phyloP scores from a whole-genome alignment of 1,140 invertebrate genomes.

The Zaprionus kolodkinae region DNA sequence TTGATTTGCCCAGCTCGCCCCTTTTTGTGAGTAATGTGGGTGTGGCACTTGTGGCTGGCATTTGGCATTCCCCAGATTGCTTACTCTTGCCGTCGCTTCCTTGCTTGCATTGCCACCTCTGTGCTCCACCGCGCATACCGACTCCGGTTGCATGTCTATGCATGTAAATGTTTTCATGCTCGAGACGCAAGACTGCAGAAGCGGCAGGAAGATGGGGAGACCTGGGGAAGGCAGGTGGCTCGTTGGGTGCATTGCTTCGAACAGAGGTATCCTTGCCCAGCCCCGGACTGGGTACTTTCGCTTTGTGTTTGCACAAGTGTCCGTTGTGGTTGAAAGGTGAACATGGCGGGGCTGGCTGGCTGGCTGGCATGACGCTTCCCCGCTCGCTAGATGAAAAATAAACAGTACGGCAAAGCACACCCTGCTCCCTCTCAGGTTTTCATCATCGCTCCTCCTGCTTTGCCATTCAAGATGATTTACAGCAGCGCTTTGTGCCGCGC shows the following conservation, averaged over 20 bases:
- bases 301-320: slow-evolving; percentile 77
- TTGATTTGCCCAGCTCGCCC: slow-evolving; percentile 45
- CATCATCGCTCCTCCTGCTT: slow-evolving; percentile 11
- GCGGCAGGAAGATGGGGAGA: background rate
- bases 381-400: slow-evolving; percentile 75
- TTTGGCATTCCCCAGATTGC: slow-evolving; percentile 58
- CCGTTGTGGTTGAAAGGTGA: slow-evolving; percentile 80
- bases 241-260: background rate
- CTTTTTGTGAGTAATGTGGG: slow-evolving; percentile 45
- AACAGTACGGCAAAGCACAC: slow-evolving; percentile 67
- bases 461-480: slow-evolving; percentile 73
- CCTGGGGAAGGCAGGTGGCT: background rate
- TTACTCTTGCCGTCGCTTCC: slow-evolving; percentile 17
- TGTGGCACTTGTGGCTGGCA: slow-evolving; percentile 44
- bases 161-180: slow-evolving; percentile 72
- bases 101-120: slow-evolving; percentile 27
- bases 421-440: background rate
- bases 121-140: slow-evolving; percentile 4
- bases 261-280: background rate
- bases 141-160: slow-evolving; percentile 62
- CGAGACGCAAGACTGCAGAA: slow-evolving; percentile 35
- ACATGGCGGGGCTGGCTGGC: slow-evolving; percentile 37
- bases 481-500: slow-evolving; percentile 53
- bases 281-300: slow-evolving; percentile 17
- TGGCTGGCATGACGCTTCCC: slow-evolving; percentile 42